phyloP scores from a whole-genome alignment of 2,888 invertebrate genomes.

The Caenorhabditis angaria region DNA sequence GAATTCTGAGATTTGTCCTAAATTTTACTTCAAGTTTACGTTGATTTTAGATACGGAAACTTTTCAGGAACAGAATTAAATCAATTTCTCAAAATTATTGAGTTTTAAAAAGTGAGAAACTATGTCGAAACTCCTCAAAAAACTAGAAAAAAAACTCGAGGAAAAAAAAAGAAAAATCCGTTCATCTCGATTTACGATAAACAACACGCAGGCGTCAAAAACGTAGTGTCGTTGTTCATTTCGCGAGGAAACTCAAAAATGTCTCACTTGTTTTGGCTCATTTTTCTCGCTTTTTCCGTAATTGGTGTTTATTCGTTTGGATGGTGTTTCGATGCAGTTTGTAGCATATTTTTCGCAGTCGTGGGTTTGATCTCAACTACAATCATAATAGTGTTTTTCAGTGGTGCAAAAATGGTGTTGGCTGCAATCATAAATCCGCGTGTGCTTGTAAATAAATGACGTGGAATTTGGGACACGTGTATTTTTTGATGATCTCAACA shows the following conservation, averaged over 20 bases:
- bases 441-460: neutral
- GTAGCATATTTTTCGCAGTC: neutral
- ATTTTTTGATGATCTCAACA: neutral
- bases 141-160: neutral
- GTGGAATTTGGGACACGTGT: too few relatives aligned
- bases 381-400: neutral
- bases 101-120: neutral
- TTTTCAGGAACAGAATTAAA: too few relatives aligned
- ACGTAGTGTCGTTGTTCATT: neutral
- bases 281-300: neutral
- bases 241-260: neutral
- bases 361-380: neutral
- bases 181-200: slow-evolving; percentile 6
- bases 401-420: neutral
- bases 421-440: neutral
- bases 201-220: neutral
- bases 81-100: too few relatives aligned
- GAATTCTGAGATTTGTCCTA: too few relatives aligned
- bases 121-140: neutral
- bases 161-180: neutral
- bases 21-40: too few relatives aligned
- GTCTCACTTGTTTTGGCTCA: neutral
- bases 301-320: neutral
- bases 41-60: too few relatives aligned
- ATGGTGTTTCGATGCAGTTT: neutral